Conservation (phyloP, 2,113 vertebrate genomes). For the Rhynchopsitta pachyrhyncha region DNA sequence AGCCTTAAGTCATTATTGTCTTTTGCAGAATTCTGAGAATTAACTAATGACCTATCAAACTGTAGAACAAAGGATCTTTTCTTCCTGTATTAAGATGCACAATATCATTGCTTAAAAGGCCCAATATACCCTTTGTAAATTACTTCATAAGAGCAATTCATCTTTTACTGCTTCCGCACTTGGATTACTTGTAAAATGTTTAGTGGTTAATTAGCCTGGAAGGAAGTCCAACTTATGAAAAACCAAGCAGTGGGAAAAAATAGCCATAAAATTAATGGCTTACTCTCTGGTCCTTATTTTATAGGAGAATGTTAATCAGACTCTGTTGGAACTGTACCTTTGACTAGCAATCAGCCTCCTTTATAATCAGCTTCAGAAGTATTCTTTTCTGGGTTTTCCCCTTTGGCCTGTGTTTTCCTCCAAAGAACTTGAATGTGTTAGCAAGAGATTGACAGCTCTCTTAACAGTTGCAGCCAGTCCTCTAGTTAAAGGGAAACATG, state of each 20-base stretch:
- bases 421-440: conserved; percentile 38
- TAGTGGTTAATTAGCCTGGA: conserved; percentile 78
- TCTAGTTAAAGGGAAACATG: conserved; percentile 4
- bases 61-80: conserved; percentile 55
- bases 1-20: conserved; percentile 57
- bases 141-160: conserved; percentile 74
- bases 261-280: conserved; percentile 69
- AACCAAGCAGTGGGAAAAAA: conserved; percentile 52
- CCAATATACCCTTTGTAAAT: conserved; percentile 61
- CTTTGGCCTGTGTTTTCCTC: conserved; percentile 38
- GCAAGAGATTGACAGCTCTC: conserved; percentile 56
- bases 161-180: conserved; percentile 70
- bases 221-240: conserved; percentile 71
- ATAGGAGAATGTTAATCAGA: conserved; percentile 53
- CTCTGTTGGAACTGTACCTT: conserved; percentile 43
- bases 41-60: conserved; percentile 72
- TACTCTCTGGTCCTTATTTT: conserved; percentile 57
- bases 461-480: background rate
- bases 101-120: conserved; percentile 61
- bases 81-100: conserved; percentile 63
- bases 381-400: conserved; percentile 18
- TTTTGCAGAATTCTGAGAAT: conserved; percentile 57
- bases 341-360: conserved; percentile 27
- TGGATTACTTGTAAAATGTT: conserved; percentile 74
- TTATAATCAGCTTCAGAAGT: conserved; percentile 35